Percentiles rank a stretch among this genome's conserved stretches.
phyloP scores from a whole-genome alignment of 2,113 vertebrate genomes.

The Agapornis roseicollis region DNA sequence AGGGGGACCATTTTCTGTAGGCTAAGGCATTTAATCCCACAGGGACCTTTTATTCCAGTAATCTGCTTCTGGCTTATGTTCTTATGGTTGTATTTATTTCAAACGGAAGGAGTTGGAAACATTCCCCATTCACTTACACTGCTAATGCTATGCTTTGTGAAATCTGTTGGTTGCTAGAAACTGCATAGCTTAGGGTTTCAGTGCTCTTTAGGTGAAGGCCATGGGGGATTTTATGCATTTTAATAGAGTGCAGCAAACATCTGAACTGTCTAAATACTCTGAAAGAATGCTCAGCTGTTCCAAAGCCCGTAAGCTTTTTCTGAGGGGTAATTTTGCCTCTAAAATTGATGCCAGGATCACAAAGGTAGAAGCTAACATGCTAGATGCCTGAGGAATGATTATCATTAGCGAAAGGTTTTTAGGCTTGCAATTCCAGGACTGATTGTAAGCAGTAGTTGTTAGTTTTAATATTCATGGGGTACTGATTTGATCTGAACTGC shows the following conservation, averaged over 20 bases:
- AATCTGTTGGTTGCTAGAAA: background rate
- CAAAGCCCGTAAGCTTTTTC: background rate
- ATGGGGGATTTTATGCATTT: background rate
- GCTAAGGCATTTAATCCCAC: background rate
- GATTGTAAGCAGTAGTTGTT: background rate
- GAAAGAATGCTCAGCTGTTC: background rate
- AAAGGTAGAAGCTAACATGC: background rate
- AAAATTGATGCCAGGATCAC: background rate
- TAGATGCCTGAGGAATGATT: background rate
- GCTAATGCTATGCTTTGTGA: background rate
- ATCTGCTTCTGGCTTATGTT: background rate
- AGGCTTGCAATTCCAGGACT: background rate
- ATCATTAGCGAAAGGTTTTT: background rate
- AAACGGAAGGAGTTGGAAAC: background rate
- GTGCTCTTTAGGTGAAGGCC: background rate
- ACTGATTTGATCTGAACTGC: background rate
- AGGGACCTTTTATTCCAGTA: background rate
- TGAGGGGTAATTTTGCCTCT: background rate
- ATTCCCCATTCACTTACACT: background rate
- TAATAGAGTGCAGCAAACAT: background rate
- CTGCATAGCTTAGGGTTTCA: background rate
- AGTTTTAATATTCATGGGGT: background rate
- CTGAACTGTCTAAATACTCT: background rate
- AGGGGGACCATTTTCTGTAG: background rate
- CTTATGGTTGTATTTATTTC: background rate